Base-by-base conservation (phyloP, 1,140 invertebrate species). In the Aphis gossypii region DNA sequence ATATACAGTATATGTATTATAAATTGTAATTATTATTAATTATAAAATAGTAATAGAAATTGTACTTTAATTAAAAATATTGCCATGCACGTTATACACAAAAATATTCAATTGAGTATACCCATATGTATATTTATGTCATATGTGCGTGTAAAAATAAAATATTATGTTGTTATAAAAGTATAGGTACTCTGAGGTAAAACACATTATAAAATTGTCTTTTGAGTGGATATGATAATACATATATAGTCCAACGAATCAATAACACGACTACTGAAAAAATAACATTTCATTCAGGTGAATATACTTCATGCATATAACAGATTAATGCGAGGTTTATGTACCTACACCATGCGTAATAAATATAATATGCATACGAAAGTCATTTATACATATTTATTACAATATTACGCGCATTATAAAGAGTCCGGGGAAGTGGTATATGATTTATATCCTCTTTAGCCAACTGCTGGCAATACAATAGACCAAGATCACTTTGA, bases 371-470 rank as follows among this genome's bases (percentile, higher is more conserved):
- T 51, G 18, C 20, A 41, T 41, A 48, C 84, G 44, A 46, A 46
- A 46, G 44, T n/a, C 41, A 86, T 46, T 30, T 48, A 41, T 46
- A 84, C 21, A 41, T 44, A 84, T 84, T 83, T 83, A 83, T 83
- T 38, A 83, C 83, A 25, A 4, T 86, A 86, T 86, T 86, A 86
- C 38, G 38, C 83, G 9, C 38, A 41, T 76, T n/a, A 76, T 76
- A 35, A 87, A 87, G 84, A 35, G n/a, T 21, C 46, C 7, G 87
- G 51, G 21, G 48, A 89, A 89, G 48, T 56, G n/a, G 88, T 38
- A 89, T 54, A 89, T 54, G 87, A 88, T 88, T 54, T 54, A 89
- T 89, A 89, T 89, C 87, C 87, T 89, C 87, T 89, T 89, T 89
- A 89, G 87, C n/a, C 56, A 38, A 35, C 48, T 21, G 83, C 46